These are phyloP conservation scores for Lutjanus argentimaculatus DNA, from an alignment of 2,797 vertebrate genomes.

Conservation along the genomic window DNA sequence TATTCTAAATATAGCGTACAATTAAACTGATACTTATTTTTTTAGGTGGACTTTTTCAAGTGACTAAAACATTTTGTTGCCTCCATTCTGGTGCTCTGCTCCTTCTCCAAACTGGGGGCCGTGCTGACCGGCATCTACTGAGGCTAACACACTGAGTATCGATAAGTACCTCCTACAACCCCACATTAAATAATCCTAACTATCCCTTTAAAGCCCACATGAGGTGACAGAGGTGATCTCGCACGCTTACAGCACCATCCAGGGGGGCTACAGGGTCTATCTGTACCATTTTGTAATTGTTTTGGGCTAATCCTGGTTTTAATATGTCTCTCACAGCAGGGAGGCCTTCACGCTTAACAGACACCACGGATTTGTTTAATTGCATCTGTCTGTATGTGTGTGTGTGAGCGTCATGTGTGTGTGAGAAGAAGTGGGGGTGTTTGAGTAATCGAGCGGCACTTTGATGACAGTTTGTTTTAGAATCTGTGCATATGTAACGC, in stretches of 20 bases:
- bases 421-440: constrained; percentile 19
- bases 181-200: too few species aligned
- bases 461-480: constrained; percentile 59
- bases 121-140: too few species aligned
- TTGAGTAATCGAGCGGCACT: constrained; percentile 38
- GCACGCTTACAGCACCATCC: constrained; percentile 17
- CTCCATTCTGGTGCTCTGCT: too few species aligned
- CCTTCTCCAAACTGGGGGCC: too few species aligned
- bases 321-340: constrained; percentile 76
- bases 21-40: too few species aligned
- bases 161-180: too few species aligned
- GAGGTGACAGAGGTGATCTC: constrained; percentile 46
- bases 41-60: too few species aligned
- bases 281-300: constrained; percentile 75
- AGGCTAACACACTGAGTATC: too few species aligned
- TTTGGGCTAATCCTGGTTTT: constrained; percentile 77
- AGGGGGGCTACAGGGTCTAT: constrained; percentile 29
- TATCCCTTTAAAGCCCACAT: constrained; percentile 38
- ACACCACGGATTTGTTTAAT: constrained; percentile 77
- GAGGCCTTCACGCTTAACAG: constrained; percentile 68
- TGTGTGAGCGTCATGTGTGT: constrained; percentile 43
- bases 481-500: constrained; percentile 32
- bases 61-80: too few species aligned
- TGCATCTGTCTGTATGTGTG: constrained; percentile 51
- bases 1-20: too few species aligned